A percentile compares a stretch with the other conserved stretches of the same genome.
Evolutionary conservation across 2,888 invertebrate genomes (phyloP).

Genomic region (Antheraea yamamai): DNA sequence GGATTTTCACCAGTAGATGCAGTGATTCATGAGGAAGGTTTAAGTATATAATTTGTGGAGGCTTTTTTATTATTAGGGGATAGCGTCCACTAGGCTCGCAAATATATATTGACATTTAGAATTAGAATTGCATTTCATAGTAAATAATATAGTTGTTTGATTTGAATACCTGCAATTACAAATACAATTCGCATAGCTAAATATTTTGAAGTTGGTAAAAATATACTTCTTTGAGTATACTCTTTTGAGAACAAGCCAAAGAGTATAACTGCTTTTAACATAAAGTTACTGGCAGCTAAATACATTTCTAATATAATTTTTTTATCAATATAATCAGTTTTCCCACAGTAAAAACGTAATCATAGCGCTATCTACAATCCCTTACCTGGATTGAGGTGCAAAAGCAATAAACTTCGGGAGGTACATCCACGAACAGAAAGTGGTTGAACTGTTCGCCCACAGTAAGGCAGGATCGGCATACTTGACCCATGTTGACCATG

Average conservation of each 20-base stretch:
- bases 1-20: no score
- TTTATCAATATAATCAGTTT: not conserved
- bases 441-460: conserved; percentile 56
- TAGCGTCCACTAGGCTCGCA: no score
- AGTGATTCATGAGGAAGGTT: no score
- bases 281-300: not conserved
- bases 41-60: no score
- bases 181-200: not conserved
- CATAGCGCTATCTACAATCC: not conserved
- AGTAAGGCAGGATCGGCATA: conserved; percentile 70
- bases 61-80: no score
- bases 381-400: conserved; percentile 71
- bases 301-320: conserved; percentile 2
- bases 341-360: not conserved
- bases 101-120: no score
- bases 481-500: conserved; percentile 37
- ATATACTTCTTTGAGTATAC: not conserved
- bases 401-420: conserved; percentile 60
- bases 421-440: conserved; percentile 59
- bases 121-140: not conserved
- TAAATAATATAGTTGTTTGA: not conserved
- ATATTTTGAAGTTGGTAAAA: not conserved
- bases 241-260: not conserved
- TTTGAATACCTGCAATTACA: not conserved
- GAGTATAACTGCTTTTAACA: not conserved